Conservation (phyloP, 2,797 vertebrate genomes). For the Muscicapa comitata region DNA sequence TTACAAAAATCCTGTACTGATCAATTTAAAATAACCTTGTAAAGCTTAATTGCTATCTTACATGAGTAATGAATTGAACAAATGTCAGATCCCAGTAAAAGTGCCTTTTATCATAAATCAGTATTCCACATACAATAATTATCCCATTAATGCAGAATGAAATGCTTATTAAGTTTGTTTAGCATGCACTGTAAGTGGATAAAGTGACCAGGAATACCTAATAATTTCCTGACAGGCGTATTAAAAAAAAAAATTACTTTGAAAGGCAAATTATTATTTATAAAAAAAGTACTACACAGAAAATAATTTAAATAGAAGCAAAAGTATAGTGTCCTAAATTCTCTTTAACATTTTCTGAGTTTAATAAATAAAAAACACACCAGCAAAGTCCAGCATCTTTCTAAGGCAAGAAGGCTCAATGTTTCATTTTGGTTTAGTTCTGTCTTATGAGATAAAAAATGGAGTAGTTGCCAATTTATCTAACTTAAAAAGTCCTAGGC, state of each 20-base stretch:
- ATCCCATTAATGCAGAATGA: conserved; percentile 31
- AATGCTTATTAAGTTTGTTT: conserved; percentile 26
- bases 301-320: not conserved
- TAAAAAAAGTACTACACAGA: not conserved
- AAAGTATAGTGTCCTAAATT: not conserved
- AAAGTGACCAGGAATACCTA: not conserved
- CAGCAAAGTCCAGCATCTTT: not conserved
- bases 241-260: not conserved
- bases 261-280: not conserved
- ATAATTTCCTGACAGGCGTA: not conserved
- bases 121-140: conserved; percentile 39
- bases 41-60: conserved; percentile 53
- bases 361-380: not conserved
- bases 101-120: conserved; percentile 55
- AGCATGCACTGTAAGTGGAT: not conserved
- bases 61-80: conserved; percentile 52
- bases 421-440: not conserved
- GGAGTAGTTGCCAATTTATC: not conserved
- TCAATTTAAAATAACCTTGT: conserved; percentile 59
- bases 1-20: not conserved
- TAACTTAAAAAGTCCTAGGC: not conserved
- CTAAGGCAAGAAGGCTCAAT: not conserved
- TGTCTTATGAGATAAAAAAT: not conserved
- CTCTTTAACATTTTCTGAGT: not conserved
- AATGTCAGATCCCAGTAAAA: conserved; percentile 28